Base-by-base conservation (phyloP, 2,888 invertebrate genomes). In the Autographa pulchrina region DNA sequence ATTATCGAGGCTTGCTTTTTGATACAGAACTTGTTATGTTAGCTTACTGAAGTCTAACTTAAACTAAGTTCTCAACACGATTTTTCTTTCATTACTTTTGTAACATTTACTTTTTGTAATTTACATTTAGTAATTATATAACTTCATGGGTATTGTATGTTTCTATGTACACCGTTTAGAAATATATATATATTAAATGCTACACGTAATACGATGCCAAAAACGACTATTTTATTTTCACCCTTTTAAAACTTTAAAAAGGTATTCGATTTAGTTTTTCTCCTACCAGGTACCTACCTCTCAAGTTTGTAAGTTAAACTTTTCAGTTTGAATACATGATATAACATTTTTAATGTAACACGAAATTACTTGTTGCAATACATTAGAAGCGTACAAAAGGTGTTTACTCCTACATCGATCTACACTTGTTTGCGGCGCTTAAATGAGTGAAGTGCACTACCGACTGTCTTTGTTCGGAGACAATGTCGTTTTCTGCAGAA, bases 361-460 rank as follows among this genome's bases (percentile, higher is more conserved):
- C 25, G 25, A 25, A 56, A 13, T 4, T 7, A 1, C 48, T 13
- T 9, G 20, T 20, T 25, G 20, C 25, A 16, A n/a, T n/a, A 43
- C 4, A 16, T 48, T 48, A 1, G n/a, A 48, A 48, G n/a, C 48
- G 0, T 43, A 67, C 62, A 70, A 77, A 70, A 77, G 67, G 65
- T 74, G 70, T 77, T 74, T 62, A 13, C 65, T 62, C 74, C 60
- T 65, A 78, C 71, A 78, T 70, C 63, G 63, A 78, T 75, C 70
- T 74, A 58, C 48, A 63, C 60, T 61, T 61, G 65, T 77, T 77
- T 74, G 62, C 41, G 60, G 52, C 43, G 65, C 32, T 72, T 52
- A 74, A 77, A 74, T 62, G 68, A 78, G 52, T 52, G 61, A 68
- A 70, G 61, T 77, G 78, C 70, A 77, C 58, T 68, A 43, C 38